Evolutionary conservation across 2,797 vertebrate species (phyloP).

Genomic region (Sciurus vulgaris): DNA sequence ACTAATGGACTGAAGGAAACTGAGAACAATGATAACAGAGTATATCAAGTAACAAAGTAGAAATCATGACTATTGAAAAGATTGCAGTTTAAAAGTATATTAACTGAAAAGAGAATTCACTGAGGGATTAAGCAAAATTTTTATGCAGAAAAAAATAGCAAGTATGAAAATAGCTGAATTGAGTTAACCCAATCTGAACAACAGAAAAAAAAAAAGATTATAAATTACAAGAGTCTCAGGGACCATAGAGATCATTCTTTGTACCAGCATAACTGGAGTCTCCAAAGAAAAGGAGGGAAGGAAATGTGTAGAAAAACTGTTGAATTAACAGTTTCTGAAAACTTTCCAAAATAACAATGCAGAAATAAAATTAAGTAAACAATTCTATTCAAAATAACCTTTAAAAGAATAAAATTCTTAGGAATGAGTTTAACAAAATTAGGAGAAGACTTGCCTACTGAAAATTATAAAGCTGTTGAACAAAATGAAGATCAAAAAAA

Average conservation of each 20-base stretch:
- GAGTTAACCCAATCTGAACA: background rate
- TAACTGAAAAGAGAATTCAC: background rate
- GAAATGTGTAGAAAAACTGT: too few relatives aligned
- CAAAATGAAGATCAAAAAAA: background rate
- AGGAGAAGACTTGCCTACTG: too few relatives aligned
- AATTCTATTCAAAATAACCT: too few relatives aligned
- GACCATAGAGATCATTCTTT: too few relatives aligned
- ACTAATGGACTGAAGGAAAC: background rate
- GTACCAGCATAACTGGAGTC: background rate
- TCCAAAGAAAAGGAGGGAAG: background rate
- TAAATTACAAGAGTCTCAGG: background rate
- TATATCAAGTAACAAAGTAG: background rate
- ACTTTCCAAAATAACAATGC: background rate
- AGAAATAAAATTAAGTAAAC: background rate
- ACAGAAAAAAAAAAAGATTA: background rate
- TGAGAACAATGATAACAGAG: background rate
- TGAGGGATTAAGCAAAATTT: background rate
- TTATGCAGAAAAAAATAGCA: too few relatives aligned
- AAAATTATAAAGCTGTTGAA: background rate
- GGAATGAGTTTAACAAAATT: background rate
- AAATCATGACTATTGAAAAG: background rate
- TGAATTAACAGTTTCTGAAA: background rate
- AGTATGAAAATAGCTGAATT: background rate
- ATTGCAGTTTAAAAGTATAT: background rate
- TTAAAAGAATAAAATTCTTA: background rate